Conservation (phyloP, 2,113 vertebrate genomes). For the Leptocoma aspasia region DNA sequence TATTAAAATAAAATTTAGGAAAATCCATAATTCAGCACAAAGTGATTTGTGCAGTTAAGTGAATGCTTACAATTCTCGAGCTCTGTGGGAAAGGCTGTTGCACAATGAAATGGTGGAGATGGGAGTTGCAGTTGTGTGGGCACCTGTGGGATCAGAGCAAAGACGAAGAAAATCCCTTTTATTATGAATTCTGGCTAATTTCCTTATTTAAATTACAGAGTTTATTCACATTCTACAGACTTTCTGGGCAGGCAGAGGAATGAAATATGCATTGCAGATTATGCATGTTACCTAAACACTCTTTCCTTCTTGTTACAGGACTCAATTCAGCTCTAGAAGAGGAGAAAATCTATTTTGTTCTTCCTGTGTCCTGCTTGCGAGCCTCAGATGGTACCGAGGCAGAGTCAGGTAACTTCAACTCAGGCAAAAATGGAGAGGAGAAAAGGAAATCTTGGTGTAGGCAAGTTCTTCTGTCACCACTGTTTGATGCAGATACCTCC, state of each 20-base stretch:
- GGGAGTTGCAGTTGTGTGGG: neutral
- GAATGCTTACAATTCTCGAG: neutral
- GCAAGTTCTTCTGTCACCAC: neutral
- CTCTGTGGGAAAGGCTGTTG: neutral
- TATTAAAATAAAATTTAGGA: neutral
- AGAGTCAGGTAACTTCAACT: neutral
- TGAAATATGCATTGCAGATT: neutral
- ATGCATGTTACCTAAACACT: neutral
- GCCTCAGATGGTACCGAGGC: accelerated
- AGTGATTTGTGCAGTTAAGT: neutral
- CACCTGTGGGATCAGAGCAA: neutral
- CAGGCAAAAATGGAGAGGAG: neutral
- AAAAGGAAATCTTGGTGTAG: neutral
- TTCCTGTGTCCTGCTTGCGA: neutral
- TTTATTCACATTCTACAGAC: neutral
- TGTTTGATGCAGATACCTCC: neutral
- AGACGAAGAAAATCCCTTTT: neutral
- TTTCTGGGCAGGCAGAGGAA: neutral
- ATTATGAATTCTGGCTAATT: neutral
- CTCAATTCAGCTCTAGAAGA: neutral
- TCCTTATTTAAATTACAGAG: neutral
- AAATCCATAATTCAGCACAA: slow-evolving; percentile 9
- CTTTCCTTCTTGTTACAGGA: neutral
- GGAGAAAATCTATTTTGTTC: neutral
- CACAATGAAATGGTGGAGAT: neutral